phyloP scores from a whole-genome alignment of 2,113 vertebrate genomes.

The Mesocricetus auratus region DNA sequence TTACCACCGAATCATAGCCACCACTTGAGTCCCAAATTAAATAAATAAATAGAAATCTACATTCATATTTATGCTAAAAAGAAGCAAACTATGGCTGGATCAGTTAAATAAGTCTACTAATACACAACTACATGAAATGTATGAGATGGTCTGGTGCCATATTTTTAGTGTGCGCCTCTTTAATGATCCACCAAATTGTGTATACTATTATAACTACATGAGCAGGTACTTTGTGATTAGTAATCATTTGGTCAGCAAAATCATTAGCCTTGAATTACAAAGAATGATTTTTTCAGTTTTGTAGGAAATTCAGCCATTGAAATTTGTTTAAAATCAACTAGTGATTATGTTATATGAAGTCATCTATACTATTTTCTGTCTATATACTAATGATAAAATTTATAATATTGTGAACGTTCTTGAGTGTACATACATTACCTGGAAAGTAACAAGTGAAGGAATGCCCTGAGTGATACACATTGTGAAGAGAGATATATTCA shows the following conservation, averaged over 20 bases:
- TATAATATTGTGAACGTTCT: not conserved
- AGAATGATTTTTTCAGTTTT: slow-evolving; percentile 56
- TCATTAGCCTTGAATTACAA: not conserved
- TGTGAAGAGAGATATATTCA: not conserved
- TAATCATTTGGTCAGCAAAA: slow-evolving; percentile 65
- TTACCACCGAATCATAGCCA: not conserved
- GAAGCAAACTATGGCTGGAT: not conserved
- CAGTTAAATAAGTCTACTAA: slow-evolving; percentile 22
- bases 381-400: not conserved
- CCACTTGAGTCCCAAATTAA: not conserved
- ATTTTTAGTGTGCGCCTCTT: not conserved
- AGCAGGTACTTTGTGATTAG: slow-evolving; percentile 46
- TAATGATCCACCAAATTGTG: not conserved
- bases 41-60: not conserved
- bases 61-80: not conserved
- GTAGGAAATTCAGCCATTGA: slow-evolving; percentile 13
- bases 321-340: slow-evolving; percentile 45
- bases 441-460: not conserved
- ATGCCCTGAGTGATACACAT: rapidly evolving
- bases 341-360: not conserved
- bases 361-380: not conserved
- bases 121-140: slow-evolving; percentile 3
- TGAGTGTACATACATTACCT: not conserved
- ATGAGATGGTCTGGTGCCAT: not conserved
- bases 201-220: not conserved